Evolutionary conservation across 2,888 invertebrate species (phyloP), one percentile per base, ranked within the genome.

Genomic region (Meganola albula): DNA sequence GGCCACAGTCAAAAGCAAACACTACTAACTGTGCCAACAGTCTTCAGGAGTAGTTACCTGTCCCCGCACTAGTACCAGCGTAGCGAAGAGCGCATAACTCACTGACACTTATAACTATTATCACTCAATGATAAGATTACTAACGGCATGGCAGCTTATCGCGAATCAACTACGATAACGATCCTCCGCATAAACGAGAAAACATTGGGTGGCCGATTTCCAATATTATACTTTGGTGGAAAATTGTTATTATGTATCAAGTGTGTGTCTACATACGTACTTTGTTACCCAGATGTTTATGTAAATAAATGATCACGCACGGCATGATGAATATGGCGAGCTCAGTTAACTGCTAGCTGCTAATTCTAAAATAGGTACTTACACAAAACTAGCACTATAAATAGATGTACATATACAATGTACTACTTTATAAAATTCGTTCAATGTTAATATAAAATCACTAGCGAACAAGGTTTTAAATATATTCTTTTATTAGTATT

Each of bases 51-150:
- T 58, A 55, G 60, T 67, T 70, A 68, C 73, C 76, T 74, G 67
- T 57, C 53, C 63, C 56, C 62, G 53, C 63, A 67, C 74, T 60
- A 69, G 74, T 63, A 75, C 76, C 71, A 70, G 62, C 76, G 65
- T 66, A 63, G 61, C 61, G 59, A 65, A 68, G 60, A 66, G 65
- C 74, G 59, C 76, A 76, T 74, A 76, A 71, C 84, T 85, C 76
- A 84, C 84, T 85, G 80, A 82, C 79, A 82, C 83, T 82, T 82
- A 79, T 75, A 79, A 76, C 79, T 75, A 74, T 76, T 85, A 85
- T 85, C 84, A 80, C 71, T 74, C 68, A 69, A 67, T 75, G 85
- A 85, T 85, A 85, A 85, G 82, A 83, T 78, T 79, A 77, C 73
- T 61, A 57, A 64, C 71, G 70, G 75, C 74, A 78, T 76, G 68